These are phyloP conservation scores for Polietes domitor DNA, from an alignment of 2,888 invertebrate genomes.

Conservation along the genomic window DNA sequence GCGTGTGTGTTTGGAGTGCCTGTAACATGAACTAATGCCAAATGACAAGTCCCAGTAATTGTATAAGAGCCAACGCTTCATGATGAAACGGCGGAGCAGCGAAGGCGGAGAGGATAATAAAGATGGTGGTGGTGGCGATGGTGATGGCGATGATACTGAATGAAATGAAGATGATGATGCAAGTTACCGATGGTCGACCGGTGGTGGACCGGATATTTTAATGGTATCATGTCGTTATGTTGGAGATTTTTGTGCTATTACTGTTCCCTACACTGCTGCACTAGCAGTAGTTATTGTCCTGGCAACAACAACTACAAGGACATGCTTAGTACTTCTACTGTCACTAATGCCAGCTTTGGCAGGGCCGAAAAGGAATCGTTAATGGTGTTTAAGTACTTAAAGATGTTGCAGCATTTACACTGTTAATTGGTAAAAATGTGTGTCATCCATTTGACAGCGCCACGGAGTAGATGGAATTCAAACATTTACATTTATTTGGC, in stretches of 20 bases:
- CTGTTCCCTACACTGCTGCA: background rate
- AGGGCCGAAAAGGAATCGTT: constrained; percentile 25
- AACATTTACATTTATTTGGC: no score
- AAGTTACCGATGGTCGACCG: constrained; percentile 8
- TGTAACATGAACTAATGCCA: constrained; percentile 63
- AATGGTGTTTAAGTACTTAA: constrained; percentile 55
- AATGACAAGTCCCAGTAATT: constrained; percentile 65
- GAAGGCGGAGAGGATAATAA: background rate
- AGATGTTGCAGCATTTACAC: constrained; percentile 50
- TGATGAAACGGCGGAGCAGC: background rate
- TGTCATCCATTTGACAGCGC: constrained; percentile 15
- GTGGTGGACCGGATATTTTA: constrained; percentile 34
- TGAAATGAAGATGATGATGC: no score
- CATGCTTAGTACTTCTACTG: constrained; percentile 20
- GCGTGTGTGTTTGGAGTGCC: background rate
- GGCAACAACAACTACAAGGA: constrained; percentile 10
- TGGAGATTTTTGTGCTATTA: constrained; percentile 29
- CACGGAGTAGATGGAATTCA: background rate
- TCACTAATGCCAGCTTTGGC: constrained; percentile 21
- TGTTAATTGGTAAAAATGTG: constrained; percentile 52
- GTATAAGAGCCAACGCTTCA: constrained; percentile 56
- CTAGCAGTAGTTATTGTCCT: background rate
- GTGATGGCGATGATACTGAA: background rate
- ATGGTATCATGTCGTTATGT: constrained; percentile 28
- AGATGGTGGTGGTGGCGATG: constrained; percentile 4